phyloP scores from a whole-genome alignment of 2,797 vertebrate genomes.

The Pelochelys cantorii region DNA sequence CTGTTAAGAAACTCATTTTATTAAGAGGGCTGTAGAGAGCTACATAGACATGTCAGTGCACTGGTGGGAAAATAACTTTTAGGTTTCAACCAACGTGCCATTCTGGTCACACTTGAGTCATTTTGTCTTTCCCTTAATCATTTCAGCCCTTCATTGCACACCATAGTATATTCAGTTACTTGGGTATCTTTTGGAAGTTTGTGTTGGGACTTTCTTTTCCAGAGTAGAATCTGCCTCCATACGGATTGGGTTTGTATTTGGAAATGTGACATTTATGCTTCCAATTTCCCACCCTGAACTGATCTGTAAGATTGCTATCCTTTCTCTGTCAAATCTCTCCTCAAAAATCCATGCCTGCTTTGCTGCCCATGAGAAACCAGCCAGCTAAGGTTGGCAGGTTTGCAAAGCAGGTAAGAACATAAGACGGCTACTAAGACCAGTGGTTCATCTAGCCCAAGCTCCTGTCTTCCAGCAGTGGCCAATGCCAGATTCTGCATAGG shows the following conservation, averaged over 20 bases:
- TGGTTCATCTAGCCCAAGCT: no score
- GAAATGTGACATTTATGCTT: neutral
- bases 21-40: neutral
- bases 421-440: no score
- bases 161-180: neutral
- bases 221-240: neutral
- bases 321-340: neutral
- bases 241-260: neutral
- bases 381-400: neutral
- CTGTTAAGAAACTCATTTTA: neutral
- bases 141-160: neutral
- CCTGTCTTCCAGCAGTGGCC: no score
- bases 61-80: conserved; percentile 26
- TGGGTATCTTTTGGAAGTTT: conserved; percentile 3
- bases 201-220: neutral
- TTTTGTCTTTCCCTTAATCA: conserved; percentile 2
- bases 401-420: neutral
- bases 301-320: neutral
- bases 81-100: neutral
- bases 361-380: neutral
- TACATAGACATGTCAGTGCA: neutral
- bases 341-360: neutral
- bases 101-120: neutral
- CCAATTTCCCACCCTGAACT: neutral
- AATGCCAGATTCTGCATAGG: no score